phyloP scores from a whole-genome alignment of 2,797 vertebrate genomes.

The Phrynocephalus guinanensis region DNA sequence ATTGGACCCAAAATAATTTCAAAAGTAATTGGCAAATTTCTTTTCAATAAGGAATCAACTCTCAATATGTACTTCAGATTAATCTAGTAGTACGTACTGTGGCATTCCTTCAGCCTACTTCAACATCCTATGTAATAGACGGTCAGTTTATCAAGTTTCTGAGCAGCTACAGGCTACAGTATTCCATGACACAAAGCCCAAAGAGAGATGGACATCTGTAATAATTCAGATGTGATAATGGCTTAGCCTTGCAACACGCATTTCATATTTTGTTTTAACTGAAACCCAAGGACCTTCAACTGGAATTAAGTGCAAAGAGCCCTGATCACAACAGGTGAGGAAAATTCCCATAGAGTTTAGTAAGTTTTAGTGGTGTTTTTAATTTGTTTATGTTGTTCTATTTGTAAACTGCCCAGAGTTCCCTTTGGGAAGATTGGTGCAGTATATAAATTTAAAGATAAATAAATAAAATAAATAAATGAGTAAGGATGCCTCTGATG shows the following conservation, averaged over 20 bases:
- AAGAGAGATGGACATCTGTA: neutral
- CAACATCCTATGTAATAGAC: too few species aligned
- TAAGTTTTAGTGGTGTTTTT: neutral
- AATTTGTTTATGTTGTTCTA: too few species aligned
- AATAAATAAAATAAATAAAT: too few species aligned
- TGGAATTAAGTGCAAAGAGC: neutral
- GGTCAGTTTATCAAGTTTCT: too few species aligned
- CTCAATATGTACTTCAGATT: too few species aligned
- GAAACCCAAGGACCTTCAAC: neutral
- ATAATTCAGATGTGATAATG: neutral
- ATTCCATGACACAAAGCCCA: neutral
- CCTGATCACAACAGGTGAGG: too few species aligned
- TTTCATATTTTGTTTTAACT: neutral
- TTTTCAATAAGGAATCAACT: neutral
- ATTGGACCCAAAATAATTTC: neutral
- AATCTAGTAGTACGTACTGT: too few species aligned
- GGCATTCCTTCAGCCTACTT: too few species aligned
- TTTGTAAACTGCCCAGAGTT: too few species aligned
- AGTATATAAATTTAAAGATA: too few species aligned
- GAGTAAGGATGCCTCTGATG: neutral
- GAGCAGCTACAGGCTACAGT: neutral
- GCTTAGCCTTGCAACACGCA: neutral
- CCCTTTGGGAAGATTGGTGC: too few species aligned
- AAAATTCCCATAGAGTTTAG: neutral
- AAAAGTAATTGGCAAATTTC: neutral